These are phyloP conservation scores for Myocastor coypus DNA, from an alignment of 2,113 vertebrate genomes.

Conservation along the genomic window DNA sequence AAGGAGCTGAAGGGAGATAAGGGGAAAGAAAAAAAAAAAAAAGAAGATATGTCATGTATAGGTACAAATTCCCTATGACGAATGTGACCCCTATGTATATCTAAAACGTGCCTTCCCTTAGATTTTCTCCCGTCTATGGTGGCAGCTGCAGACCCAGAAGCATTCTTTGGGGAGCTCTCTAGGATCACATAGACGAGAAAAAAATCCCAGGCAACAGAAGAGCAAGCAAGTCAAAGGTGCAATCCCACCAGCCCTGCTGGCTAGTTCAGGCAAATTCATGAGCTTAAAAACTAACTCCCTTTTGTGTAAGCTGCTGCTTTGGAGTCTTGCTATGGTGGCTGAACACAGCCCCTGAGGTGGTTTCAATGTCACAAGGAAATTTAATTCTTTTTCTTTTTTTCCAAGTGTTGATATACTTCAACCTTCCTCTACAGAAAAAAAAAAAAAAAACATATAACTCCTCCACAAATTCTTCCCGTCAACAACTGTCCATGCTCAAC, in stretches of 20 bases:
- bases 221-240: neutral
- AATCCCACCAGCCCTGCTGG: neutral
- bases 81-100: neutral
- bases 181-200: neutral
- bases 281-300: neutral
- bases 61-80: neutral
- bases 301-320: neutral
- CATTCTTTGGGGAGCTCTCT: neutral
- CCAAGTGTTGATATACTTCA: neutral
- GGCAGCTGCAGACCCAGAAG: neutral
- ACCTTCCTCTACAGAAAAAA: no score
- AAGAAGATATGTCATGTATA: neutral
- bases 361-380: neutral
- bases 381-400: no score
- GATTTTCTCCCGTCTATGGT: neutral
- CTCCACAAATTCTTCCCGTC: slow-evolving; percentile 8
- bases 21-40: neutral
- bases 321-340: neutral
- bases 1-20: no score
- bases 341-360: neutral
- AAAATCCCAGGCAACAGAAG: neutral
- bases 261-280: neutral
- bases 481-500: neutral
- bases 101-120: neutral
- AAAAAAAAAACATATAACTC: no score